Evolutionary conservation across 2,797 vertebrate species (phyloP).

Genomic region (Bradypus variegatus): DNA sequence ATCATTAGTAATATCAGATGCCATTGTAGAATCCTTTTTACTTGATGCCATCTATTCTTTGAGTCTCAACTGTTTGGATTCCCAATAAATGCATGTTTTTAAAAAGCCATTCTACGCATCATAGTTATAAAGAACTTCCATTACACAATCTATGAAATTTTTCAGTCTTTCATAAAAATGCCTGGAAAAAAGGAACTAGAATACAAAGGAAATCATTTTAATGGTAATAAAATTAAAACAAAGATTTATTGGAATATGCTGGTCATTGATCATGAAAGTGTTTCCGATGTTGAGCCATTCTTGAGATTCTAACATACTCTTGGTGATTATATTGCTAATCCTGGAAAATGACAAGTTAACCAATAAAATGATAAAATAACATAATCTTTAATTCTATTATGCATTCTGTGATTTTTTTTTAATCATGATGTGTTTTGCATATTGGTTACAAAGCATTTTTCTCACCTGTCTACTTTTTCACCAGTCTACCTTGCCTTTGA

Average conservation of each 20-base stretch:
- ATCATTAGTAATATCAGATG: background rate
- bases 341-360: slow-evolving; percentile 1
- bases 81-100: slow-evolving; percentile 9
- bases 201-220: background rate
- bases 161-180: background rate
- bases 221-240: background rate
- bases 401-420: background rate
- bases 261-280: background rate
- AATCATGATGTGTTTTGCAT: background rate
- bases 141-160: background rate
- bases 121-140: background rate
- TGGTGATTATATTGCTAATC: background rate
- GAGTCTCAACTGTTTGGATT: slow-evolving; percentile 18
- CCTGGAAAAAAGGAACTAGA: background rate
- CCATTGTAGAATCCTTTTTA: background rate
- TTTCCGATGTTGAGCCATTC: background rate
- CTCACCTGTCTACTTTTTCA: background rate
- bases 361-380: background rate
- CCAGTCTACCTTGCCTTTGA: slow-evolving; percentile 15
- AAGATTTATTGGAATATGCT: background rate
- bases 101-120: background rate
- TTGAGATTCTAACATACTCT: background rate
- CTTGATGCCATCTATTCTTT: slow-evolving; percentile 25
- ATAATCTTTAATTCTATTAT: background rate
- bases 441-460: background rate